phyloP scores from a whole-genome alignment of 2,888 invertebrate species.

The Heterodera filipjevi region DNA sequence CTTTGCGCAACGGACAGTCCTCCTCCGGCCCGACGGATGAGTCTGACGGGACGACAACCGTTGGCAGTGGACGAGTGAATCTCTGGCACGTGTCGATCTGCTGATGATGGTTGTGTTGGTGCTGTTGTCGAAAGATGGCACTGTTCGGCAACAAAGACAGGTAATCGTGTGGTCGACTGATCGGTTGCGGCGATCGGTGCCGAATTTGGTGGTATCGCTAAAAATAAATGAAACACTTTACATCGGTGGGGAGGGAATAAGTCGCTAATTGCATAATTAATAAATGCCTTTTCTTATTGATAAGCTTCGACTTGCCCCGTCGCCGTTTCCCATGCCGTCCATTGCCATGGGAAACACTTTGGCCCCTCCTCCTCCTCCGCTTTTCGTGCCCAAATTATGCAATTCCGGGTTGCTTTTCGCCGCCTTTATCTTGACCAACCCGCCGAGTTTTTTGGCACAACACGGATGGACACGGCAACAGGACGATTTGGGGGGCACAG shows the following conservation, averaged over 20 bases:
- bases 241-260: neutral
- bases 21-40: neutral
- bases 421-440: neutral
- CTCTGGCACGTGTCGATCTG: neutral
- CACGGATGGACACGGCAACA: neutral
- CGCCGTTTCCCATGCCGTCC: neutral
- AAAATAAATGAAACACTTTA: neutral
- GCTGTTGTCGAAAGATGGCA: too few species aligned
- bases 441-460: slow-evolving; percentile 3
- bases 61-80: neutral
- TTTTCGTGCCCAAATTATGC: neutral
- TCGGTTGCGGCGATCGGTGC: slow-evolving; percentile 1
- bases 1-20: neutral
- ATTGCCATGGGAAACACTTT: neutral
- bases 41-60: neutral
- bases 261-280: neutral
- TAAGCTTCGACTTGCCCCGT: neutral
- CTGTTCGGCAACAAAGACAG: slow-evolving; percentile 1
- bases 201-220: neutral
- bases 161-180: slow-evolving; percentile 19
- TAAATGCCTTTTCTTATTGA: neutral
- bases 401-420: slow-evolving; percentile 15
- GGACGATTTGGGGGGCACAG: neutral
- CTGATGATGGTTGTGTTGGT: neutral
- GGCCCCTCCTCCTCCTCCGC: neutral